Evolutionary conservation across 92 coral and sea anemone species (phyloP).

Genomic region (Metridium senile): DNA sequence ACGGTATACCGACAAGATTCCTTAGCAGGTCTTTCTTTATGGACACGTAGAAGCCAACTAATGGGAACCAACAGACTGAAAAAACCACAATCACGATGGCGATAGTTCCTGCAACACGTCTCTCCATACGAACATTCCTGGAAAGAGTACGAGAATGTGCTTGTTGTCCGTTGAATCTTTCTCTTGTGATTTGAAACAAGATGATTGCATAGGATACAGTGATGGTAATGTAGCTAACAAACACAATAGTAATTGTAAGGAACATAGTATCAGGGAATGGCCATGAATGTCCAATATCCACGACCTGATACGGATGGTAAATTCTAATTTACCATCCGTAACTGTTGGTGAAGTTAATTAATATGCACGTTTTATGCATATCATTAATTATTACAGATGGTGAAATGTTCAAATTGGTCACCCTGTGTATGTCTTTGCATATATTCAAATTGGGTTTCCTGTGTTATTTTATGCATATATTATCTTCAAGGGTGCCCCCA

Average conservation of each 20-base stretch:
- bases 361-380: no score
- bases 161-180: conserved; percentile 19
- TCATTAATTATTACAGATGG: no score
- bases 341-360: no score
- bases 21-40: conserved; percentile 20
- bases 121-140: conserved; percentile 21
- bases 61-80: conserved; percentile 42
- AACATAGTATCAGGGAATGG: conserved; percentile 24
- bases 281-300: no score
- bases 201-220: conserved; percentile 27
- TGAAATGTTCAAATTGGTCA: no score
- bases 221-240: conserved; percentile 30
- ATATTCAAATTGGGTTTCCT: no score
- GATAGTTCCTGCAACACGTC: conserved; percentile 36
- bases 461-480: no score
- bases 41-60: conserved; percentile 28
- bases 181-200: conserved; percentile 22
- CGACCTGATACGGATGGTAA: no score
- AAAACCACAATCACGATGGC: conserved; percentile 35
- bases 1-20: conserved; percentile 21
- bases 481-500: no score
- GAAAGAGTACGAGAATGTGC: conserved; percentile 3
- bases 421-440: no score
- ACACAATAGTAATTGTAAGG: conserved; percentile 9
- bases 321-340: no score